Percentiles rank a stretch among this genome's conserved stretches.
Evolutionary conservation across 1,140 invertebrate genomes (phyloP).

Genomic region (Hermatobates lingyangjiaoensis): DNA sequence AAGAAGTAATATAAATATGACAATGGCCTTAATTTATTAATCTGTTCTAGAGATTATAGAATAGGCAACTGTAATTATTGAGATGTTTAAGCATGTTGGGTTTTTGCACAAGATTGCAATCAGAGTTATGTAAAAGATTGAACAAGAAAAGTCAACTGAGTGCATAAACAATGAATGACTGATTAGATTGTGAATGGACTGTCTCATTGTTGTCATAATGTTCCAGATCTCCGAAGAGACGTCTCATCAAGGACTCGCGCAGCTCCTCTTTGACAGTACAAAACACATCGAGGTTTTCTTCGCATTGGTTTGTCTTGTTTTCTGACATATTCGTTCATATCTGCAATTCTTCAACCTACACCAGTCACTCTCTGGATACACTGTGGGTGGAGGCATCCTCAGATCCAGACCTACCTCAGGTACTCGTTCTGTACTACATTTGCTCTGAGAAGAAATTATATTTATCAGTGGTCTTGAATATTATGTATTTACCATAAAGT

Average conservation of each 20-base stretch:
- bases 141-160: too few species aligned
- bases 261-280: constrained; percentile 42
- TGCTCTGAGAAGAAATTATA: too few species aligned
- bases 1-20: too few species aligned
- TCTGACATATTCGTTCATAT: constrained; percentile 55
- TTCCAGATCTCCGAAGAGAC: constrained; percentile 40
- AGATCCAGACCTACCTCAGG: constrained; percentile 32
- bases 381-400: constrained; percentile 53
- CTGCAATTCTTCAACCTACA: constrained; percentile 33
- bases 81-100: background rate
- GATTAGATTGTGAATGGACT: too few species aligned
- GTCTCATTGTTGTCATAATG: too few species aligned
- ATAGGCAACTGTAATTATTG: too few species aligned
- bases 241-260: constrained; percentile 58
- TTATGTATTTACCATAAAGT: too few species aligned
- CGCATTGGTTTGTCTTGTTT: constrained; percentile 57
- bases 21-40: too few species aligned
- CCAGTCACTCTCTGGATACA: constrained; percentile 44
- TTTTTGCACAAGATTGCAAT: background rate
- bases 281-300: constrained; percentile 43
- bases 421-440: too few species aligned
- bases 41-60: too few species aligned
- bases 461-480: too few species aligned
- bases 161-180: too few species aligned
- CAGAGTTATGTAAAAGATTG: background rate